Base-by-base conservation (phyloP, 2,888 invertebrate species). In the Plusia festucae region DNA sequence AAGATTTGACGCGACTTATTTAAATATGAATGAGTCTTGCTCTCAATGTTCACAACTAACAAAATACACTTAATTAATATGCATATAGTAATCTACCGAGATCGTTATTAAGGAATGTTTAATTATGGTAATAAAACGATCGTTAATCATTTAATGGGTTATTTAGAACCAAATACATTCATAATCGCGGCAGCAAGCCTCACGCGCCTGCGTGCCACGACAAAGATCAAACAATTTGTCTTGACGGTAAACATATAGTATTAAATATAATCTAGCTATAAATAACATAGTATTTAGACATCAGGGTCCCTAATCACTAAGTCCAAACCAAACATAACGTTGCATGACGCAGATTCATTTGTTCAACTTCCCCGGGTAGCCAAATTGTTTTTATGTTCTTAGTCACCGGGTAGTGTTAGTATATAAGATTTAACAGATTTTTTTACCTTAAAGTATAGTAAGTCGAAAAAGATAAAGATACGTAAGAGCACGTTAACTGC, bases 151-250 rank as follows among this genome's bases (percentile, higher is more conserved):
- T 18, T 49, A 49, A 20, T 15, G 9, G 46, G 30, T 49, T 76
- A 73, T 73, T 76, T 66, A 61, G 59, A 76, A 73, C 53, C 71
- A 59, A 73, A 73, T 49, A 18, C 22, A 73, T 71, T 58, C 61
- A 66, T 6, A 49, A 16, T 22, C 76, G 40, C 53, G 57, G 24
- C 8, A 60, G 22, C 52, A 58, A 8, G 57, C 16, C 46, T 61
- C 61, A 66, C 58, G 76, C 54, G 44, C 75, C 65, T 75, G 72
- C 56, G 40, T 0, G 6, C 20, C 20, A 66, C 55, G 53, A 66
- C 71, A 55, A 71, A 61, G 70, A 76, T 71, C 58, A 40, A 24
- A 32, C 49, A 51, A 73, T 75, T 71, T 71, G 76, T 73, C 66
- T 16, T 27, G 56, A 7, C 40, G 46, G 32, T 24, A 61, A 61